Percentiles rank a stretch among this genome's conserved stretches.
These are phyloP conservation scores for Lipophrys pholis DNA, from an alignment of 2,113 vertebrate species.

Conservation along the genomic window DNA sequence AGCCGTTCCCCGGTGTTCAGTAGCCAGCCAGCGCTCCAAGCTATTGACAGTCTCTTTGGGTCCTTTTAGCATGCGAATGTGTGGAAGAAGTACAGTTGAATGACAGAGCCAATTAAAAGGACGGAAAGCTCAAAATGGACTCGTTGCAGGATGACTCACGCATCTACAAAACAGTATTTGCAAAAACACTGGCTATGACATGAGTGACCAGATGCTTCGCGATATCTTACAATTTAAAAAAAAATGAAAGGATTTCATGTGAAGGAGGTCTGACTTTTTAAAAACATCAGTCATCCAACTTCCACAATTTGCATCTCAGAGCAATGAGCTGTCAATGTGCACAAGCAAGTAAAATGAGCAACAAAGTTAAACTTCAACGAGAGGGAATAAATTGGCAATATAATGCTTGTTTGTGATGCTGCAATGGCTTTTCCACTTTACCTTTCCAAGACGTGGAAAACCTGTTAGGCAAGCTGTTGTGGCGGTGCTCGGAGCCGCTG, in stretches of 20 bases:
- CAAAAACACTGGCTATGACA: constrained; percentile 9
- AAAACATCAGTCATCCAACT: constrained; percentile 34
- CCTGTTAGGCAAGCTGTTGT: constrained; percentile 56
- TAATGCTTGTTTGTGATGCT: constrained; percentile 42
- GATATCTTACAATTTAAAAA: constrained; percentile 4
- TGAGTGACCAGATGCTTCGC: constrained; percentile 44
- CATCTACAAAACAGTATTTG: constrained; percentile 2
- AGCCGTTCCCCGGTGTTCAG: constrained; percentile 40
- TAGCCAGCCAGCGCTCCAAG: constrained; percentile 42
- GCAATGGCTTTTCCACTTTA: constrained; percentile 44
- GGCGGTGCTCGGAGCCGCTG: constrained; percentile 47
- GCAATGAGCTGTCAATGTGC: constrained; percentile 21
- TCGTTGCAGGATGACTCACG: constrained; percentile 11
- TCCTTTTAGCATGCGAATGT: constrained; percentile 27
- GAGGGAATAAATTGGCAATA: constrained; percentile 61
- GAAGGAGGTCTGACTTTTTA: constrained; percentile 1
- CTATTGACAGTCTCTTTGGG: constrained; percentile 51
- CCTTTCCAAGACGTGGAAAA: constrained; percentile 58
- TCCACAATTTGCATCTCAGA: constrained; percentile 46
- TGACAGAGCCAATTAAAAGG: constrained; percentile 50
- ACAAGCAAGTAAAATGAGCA: constrained; percentile 36
- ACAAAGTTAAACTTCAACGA: constrained; percentile 53
- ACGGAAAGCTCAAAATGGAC: constrained; percentile 46
- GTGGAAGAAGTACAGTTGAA: constrained; percentile 58
- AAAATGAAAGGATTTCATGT: constrained; percentile 9